Base-by-base conservation (phyloP, 37 sponge, comb jelly and placozoan species). In the Eunapius fragilis region DNA sequence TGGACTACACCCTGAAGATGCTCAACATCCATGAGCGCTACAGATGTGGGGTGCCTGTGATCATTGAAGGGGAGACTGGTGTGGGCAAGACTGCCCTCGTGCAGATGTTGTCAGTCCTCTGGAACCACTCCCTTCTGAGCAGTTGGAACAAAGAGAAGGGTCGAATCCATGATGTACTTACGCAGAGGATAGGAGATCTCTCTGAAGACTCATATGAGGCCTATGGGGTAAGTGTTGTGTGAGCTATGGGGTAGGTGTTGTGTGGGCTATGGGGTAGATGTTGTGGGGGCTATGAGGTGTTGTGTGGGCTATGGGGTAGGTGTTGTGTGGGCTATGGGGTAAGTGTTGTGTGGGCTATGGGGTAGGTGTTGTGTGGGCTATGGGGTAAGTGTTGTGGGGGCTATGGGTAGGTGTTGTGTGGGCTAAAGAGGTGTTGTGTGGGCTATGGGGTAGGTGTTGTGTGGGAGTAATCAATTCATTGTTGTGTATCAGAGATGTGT, bases 1-100 rank as follows among this genome's bases (percentile, higher is more conserved):
- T 92, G 47, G 97, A 97, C 83, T 97, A 94, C 77, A 92, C 93
- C 67, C 67, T 95, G 31, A 94, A 91, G 87, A 91, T 74, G 9
- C 75, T 74, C 75, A 80, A 82, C 23, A 82, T 89, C 68, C 82
- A 89, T 84, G 89, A 93, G 76, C 85, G 96, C 0, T 68, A 83
- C 73, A 82, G 88, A 84, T 94, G 95, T 94, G 96, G 96, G 7
- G 85, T 95, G 17, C 96, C 96, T 25, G 93, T 92, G 47, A 92
- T 95, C 37, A 95, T 95, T 76, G 93, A 95, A 69, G 96, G 96
- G 71, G 96, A 95, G 82, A 95, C 96, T 68, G 96, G 96, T 68
- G 96, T 95, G 36, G 96, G 96, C 37, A 95, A 95, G 93, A 92
- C 96, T 27, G 92, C 90, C 27, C 86, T 95, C 25, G 71, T 95